Evolutionary conservation across 37 sponge, comb jelly and placozoan species (phyloP), one percentile per base, ranked within the genome.

Genomic region (Haliclona indistincta): DNA sequence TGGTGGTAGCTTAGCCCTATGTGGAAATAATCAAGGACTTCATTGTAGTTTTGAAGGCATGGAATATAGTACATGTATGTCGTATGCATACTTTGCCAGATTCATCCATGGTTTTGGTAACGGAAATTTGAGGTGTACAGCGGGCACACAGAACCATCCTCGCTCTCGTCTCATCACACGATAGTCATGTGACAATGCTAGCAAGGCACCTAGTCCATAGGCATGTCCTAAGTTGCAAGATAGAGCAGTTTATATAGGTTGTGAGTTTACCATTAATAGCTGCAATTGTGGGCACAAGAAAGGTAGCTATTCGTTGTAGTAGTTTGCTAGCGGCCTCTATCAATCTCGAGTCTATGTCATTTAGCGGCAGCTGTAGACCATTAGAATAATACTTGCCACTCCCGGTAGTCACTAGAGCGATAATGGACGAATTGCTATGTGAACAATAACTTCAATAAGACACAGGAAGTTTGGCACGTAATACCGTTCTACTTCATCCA

Each of bases 131-230:
- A 88, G 49, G 32, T 75, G 28, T 22, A 92, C 55, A 38, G 88
- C 93, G n/a, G 79, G 75, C 1, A 92, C 42, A 51, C 80, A 83
- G 56, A 83, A 58, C 93, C 93, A 92, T 13, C 93, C 93, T 37
- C 77, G 56, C 51, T 68, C 81, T 1, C 63, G 71, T 28, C 68
- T 58, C 93, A 92, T 92, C 38, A 92, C 58, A 32, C 58, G 64
- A 51, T 78, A 78, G 73, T 92, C 93, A 29, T 88, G 88, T 39
- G 81, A 62, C 28, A 92, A 37, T 13, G 84, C 84, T 37, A 92
- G 19, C n/a, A 92, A 60, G 3, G 45, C 84, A 2, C 93, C 93
- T 38, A 62, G 89, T 56, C 89, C 93, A 84, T 74, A 87, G 10
- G 64, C 72, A 49, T 92, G 93, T 34, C 93, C 92, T 91, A 52